Percentiles rank a stretch among this genome's conserved stretches.
These are phyloP conservation scores for Oligia latruncula DNA, from an alignment of 2,888 invertebrate genomes.

Conservation along the genomic window DNA sequence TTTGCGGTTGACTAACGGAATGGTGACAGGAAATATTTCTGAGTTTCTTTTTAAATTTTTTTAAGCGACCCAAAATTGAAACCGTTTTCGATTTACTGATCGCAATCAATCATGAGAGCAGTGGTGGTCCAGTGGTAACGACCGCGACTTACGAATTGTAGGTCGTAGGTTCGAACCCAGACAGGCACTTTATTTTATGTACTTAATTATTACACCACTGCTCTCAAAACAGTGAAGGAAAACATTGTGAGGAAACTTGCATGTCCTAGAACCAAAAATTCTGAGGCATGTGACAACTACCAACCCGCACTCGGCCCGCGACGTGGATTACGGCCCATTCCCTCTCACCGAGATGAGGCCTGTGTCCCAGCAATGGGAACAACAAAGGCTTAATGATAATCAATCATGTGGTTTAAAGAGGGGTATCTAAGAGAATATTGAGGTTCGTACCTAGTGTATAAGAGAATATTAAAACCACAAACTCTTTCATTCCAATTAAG, in stretches of 20 bases:
- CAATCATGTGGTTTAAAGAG: neutral
- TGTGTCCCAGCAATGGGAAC: no score
- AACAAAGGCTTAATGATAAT: neutral
- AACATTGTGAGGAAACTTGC: neutral
- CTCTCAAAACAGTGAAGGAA: neutral
- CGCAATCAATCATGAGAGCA: neutral
- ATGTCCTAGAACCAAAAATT: neutral
- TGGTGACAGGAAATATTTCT: slow-evolving; percentile 20
- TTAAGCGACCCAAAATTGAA: neutral
- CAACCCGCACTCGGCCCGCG: neutral
- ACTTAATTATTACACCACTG: neutral
- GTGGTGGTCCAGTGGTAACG: neutral
- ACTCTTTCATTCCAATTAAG: neutral
- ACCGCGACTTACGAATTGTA: neutral
- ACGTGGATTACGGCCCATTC: neutral
- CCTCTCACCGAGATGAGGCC: neutral
- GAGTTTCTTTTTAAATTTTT: slow-evolving; percentile 25
- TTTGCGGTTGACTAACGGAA: slow-evolving; percentile 30
- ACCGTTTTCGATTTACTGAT: slow-evolving; percentile 16
- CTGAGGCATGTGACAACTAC: neutral
- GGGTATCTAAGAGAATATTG: neutral
- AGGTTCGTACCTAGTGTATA: neutral
- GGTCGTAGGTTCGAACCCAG: neutral
- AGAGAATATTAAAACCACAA: slow-evolving; percentile 21
- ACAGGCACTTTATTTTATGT: neutral